Evolutionary conservation across 2,113 vertebrate species (phyloP).

Genomic region (Passer montanus): DNA sequence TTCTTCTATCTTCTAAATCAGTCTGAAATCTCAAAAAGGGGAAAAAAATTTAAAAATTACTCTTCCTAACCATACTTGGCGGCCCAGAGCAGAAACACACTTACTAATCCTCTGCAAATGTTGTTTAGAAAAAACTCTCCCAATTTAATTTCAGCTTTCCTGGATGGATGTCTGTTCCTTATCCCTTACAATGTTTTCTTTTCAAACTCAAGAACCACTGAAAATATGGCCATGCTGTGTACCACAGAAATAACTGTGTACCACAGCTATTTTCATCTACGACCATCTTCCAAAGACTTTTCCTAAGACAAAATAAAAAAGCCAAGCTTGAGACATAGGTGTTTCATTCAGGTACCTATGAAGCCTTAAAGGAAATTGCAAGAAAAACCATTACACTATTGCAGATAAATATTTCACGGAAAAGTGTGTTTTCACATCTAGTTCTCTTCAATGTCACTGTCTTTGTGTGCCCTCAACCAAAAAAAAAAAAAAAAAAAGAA

Average conservation of each 20-base stretch:
- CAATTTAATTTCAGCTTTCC: background rate
- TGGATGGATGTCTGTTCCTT: background rate
- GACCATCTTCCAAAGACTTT: background rate
- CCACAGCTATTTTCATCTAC: background rate
- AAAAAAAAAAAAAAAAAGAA: background rate
- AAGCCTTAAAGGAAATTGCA: background rate
- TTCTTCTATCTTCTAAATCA: background rate
- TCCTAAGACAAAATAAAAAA: background rate
- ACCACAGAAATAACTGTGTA: background rate
- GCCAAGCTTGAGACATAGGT: background rate
- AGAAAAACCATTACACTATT: background rate
- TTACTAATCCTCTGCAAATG: background rate
- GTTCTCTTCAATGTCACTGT: background rate
- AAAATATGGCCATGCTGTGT: background rate
- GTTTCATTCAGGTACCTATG: background rate
- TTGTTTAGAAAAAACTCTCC: background rate
- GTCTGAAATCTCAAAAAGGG: background rate
- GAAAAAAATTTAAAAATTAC: background rate
- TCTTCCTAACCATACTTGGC: background rate
- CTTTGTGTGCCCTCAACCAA: background rate
- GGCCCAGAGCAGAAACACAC: background rate
- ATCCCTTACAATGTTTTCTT: background rate
- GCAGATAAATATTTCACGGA: background rate
- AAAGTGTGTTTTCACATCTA: background rate
- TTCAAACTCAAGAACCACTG: background rate